Conservation (phyloP, 2,888 invertebrate genomes). For the Leptopilina drosophilae region DNA sequence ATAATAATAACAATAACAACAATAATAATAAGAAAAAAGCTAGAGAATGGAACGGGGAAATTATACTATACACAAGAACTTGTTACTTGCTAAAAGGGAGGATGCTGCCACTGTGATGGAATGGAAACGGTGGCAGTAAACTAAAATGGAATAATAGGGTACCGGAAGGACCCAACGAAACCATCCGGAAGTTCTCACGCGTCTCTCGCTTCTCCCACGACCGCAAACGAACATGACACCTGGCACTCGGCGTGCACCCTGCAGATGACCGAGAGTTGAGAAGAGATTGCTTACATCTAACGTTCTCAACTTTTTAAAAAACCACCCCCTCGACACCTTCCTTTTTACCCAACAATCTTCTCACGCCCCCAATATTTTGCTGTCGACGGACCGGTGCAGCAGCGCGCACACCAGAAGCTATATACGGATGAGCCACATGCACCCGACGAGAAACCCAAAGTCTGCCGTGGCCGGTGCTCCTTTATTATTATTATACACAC, state of each 20-base stretch:
- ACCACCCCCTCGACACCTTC: constrained; percentile 31
- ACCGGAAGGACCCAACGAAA: constrained; percentile 73
- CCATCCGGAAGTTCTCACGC: constrained; percentile 77
- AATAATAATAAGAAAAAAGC: neutral
- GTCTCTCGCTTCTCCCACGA: constrained; percentile 76
- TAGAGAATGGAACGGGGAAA: neutral
- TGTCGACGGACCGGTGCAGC: constrained; percentile 1
- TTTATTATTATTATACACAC: constrained; percentile 18
- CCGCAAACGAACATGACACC: constrained; percentile 76
- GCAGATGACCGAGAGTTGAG: constrained; percentile 61
- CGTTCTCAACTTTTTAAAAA: constrained; percentile 54
- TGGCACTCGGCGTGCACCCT: constrained; percentile 69
- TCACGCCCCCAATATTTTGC: constrained; percentile 26
- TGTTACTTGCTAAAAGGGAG: constrained; percentile 19
- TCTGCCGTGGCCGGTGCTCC: constrained; percentile 44
- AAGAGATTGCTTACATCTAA: constrained; percentile 60
- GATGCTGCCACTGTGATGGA: constrained; percentile 36
- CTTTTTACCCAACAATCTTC: constrained; percentile 26
- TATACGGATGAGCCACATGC: neutral
- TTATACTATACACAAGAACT: constrained; percentile 7
- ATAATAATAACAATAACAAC: neutral
- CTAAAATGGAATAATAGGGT: constrained; percentile 75
- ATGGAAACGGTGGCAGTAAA: constrained; percentile 68
- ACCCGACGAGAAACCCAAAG: constrained; percentile 28
- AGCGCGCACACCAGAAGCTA: constrained; percentile 25